These are phyloP conservation scores for Loripinus fragilis DNA, from an alignment of 2,888 invertebrate species.

Conservation along the genomic window DNA sequence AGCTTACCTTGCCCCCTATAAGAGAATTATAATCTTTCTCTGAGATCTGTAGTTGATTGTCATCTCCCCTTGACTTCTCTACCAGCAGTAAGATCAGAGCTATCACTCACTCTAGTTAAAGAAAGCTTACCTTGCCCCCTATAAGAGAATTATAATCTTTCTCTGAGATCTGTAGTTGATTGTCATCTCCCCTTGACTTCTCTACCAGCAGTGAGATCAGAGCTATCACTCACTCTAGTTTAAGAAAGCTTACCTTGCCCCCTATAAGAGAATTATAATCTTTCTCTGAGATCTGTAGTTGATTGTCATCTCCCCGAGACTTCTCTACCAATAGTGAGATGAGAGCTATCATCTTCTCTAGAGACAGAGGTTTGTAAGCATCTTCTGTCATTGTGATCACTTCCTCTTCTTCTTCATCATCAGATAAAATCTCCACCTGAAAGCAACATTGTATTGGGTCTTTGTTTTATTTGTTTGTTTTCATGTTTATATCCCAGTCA, in stretches of 20 bases:
- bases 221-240: slow-evolving; percentile 97
- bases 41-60: slow-evolving; percentile 88
- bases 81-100: slow-evolving; percentile 94
- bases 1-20: slow-evolving; percentile 91
- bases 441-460: too few species aligned
- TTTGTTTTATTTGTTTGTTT: too few species aligned
- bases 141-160: slow-evolving; percentile 92
- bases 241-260: slow-evolving; percentile 91
- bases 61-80: slow-evolving; percentile 92
- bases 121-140: slow-evolving; percentile 91
- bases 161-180: slow-evolving; percentile 88
- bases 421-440: slow-evolving; percentile 88
- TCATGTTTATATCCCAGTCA: too few species aligned
- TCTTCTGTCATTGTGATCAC: slow-evolving; percentile 87
- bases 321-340: slow-evolving; percentile 95
- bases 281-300: slow-evolving; percentile 89
- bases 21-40: slow-evolving; percentile 92
- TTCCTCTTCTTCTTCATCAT: slow-evolving; percentile 88
- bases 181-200: slow-evolving; percentile 90
- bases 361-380: slow-evolving; percentile 93
- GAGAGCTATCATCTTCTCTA: slow-evolving; percentile 97
- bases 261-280: slow-evolving; percentile 93
- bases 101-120: slow-evolving; percentile 99
- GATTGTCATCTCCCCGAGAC: slow-evolving; percentile 89
- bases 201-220: slow-evolving; percentile 94